Evolutionary conservation across 2,797 vertebrate genomes (phyloP), one percentile per base, ranked within the genome.

Genomic region (Allobates femoralis): DNA sequence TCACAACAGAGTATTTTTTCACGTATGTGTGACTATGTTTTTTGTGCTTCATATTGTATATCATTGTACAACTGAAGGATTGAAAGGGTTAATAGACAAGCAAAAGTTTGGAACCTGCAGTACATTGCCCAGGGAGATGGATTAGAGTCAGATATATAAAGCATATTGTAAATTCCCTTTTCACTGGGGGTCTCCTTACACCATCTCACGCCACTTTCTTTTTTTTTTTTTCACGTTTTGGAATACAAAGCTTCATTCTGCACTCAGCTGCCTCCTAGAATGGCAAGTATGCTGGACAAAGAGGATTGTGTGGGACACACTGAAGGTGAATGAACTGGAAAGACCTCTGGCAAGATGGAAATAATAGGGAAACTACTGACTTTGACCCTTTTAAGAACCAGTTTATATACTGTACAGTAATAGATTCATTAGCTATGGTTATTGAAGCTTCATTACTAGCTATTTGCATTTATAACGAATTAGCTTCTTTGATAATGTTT

Each of bases 261-360:
- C 41, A 41, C 34, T 16, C 50, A 76, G 83, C 81, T 80, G 77
- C 83, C 58, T 66, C 51, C 50, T 74, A 81, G 87, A 85, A 88
- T 88, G 60, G 69, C 78, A 88, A 88, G 83, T 80, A 87, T 81
- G 56, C 67, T 53, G 32, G 69, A 58, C 19, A 88, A 67, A 88
- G 77, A 79, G 78, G 87, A 88, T 85, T 88, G 78, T 88, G 83
- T 85, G 87, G 78, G 87, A 88, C 82, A 37, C 71, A 7, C 71
- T 76, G 58, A 14, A 88, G 87, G 83, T 88, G 87, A 88, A 88
- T 88, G 87, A 88, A 84, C 87, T 64, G 71, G 30, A 88, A 81
- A 85, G 55, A 76, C 83, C 87, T 81, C 69, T 77, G 18, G 28
- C 60, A 75, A 56, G 30, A 56, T 41, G 32, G 19, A 23, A 67